Percentiles rank a stretch among this genome's conserved stretches.
These are phyloP conservation scores for Yponomeuta sedellus DNA, from an alignment of 2,888 invertebrate species.

Conservation along the genomic window DNA sequence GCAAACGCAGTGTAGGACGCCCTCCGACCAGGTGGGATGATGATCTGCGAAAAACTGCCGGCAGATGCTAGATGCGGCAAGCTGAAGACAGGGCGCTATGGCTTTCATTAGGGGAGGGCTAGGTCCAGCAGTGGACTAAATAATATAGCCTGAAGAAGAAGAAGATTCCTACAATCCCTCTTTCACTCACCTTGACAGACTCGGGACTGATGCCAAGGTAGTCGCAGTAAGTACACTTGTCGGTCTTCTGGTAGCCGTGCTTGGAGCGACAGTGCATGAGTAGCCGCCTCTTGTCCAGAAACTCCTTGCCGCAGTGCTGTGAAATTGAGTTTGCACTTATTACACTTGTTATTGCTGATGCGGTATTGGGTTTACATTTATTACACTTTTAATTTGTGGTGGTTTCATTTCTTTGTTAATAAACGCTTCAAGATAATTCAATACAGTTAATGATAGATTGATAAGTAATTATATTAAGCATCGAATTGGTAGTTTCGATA, in stretches of 20 bases:
- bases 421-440: neutral
- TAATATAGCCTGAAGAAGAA: too few relatives aligned
- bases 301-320: conserved; percentile 17
- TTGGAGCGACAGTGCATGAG: conserved; percentile 13
- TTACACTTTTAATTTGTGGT: neutral
- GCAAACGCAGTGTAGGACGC: too few relatives aligned
- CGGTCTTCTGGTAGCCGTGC: conserved; percentile 16
- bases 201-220: conserved; percentile 49
- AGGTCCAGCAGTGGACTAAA: too few relatives aligned
- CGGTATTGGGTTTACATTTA: neutral
- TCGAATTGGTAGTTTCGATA: too few relatives aligned
- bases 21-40: too few relatives aligned
- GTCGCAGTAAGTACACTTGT: conserved; percentile 14
- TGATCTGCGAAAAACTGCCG: too few relatives aligned
- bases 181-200: conserved; percentile 24
- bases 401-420: neutral
- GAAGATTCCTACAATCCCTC: too few relatives aligned
- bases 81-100: too few relatives aligned
- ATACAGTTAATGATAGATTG: too few relatives aligned
- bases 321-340: neutral
- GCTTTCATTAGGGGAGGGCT: too few relatives aligned
- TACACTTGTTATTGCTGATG: neutral
- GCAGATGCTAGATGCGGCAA: too few relatives aligned
- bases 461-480: too few relatives aligned
- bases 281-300: neutral